Evolutionary conservation across 2,113 vertebrate genomes (phyloP), one percentile per base, ranked within the genome.

Genomic region (Peromyscus leucopus): DNA sequence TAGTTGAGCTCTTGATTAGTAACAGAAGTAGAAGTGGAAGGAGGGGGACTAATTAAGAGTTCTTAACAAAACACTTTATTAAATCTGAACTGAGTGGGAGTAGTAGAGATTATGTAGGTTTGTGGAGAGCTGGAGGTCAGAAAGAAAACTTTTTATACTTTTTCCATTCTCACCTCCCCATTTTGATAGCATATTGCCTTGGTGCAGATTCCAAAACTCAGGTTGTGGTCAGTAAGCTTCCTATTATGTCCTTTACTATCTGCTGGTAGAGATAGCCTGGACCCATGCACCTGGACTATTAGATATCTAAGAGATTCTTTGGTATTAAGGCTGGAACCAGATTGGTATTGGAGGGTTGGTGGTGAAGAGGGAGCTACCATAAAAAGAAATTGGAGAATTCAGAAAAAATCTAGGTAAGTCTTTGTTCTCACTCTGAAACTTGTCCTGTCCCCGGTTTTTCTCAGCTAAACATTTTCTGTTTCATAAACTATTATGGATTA

Each of bases 241-340:
- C 82, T 57, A 79, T n/a, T 95, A 85, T 55, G 26, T n/a, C 65
- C 15, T 94, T 97, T 85, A 94, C 91, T 94, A 76, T 55, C 86
- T 96, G 28, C 33, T 96, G 63, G n/a, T 80, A 85, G 75, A 96
- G 42, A 90, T 88, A 96, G 88, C 42, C 91, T 72, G 89, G 80
- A 92, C 55, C 76, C 28, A 88, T 87, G 17, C 4, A 93, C 61
- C 67, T 95, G 79, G 74, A 61, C n/a, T 89, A 39, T 91, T 96
- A 90, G 36, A 28, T 88, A 85, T 89, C 28, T 22, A 96, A 71
- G 22, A 93, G 83, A 80, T 94, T 87, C 59, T 95, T 89, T 82
- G 26, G 28, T 80, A 46, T 92, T 87, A 92, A 96, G 61, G 48
- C 31, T 96, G 65, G n/a, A 89, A 86, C n/a, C 36, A 91, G 74